Conservation (phyloP, 2,888 invertebrate genomes). For the Buathra laborator region DNA sequence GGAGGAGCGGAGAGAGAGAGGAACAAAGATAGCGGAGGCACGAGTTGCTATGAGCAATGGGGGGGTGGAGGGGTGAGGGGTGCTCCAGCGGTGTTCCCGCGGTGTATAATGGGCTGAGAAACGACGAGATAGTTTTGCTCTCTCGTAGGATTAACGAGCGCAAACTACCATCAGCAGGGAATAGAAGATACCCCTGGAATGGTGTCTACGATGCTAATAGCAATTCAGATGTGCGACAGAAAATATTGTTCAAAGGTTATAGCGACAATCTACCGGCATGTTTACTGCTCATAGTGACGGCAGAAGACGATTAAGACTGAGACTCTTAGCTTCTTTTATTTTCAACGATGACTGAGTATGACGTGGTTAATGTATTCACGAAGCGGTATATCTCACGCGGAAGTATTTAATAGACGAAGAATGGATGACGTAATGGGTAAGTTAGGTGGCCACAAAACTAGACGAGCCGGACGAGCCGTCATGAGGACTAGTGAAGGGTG, state of each 20-base stretch:
- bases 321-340: not conserved
- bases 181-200: conserved; percentile 5
- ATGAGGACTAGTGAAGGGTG: not conserved
- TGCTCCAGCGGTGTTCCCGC: conserved; percentile 48
- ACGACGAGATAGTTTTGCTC: conserved; percentile 53
- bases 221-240: conserved; percentile 38
- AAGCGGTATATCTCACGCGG: not conserved
- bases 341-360: not conserved
- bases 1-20: conserved; percentile 57
- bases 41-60: conserved; percentile 61
- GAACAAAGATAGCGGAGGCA: conserved; percentile 14
- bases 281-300: not conserved
- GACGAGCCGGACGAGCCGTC: not conserved
- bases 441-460: not conserved
- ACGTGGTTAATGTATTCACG: not conserved
- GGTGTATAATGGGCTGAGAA: conserved; percentile 54
- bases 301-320: not conserved
- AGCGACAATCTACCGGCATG: not conserved
- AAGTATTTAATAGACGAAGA: conserved; percentile 13
- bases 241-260: not conserved
- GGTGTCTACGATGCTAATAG: conserved; percentile 36
- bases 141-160: conserved; percentile 58
- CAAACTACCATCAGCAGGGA: conserved; percentile 50
- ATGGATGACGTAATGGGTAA: conserved; percentile 12
- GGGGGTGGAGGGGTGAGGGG: not conserved